phyloP scores from a whole-genome alignment of 2,113 vertebrate genomes.

The Caloenas nicobarica region DNA sequence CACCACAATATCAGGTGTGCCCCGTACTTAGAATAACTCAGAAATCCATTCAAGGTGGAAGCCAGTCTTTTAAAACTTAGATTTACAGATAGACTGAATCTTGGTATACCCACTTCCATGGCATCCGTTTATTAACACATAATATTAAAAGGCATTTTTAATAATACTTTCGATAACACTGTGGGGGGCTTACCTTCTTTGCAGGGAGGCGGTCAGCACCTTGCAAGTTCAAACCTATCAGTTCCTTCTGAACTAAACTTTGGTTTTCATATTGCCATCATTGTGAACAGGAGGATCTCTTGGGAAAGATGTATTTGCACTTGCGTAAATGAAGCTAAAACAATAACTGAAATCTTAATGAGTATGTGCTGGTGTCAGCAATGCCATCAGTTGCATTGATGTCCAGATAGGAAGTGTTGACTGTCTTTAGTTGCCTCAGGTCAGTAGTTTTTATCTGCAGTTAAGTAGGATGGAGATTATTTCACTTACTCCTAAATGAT shows the following conservation, averaged over 20 bases:
- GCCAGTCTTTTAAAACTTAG: neutral
- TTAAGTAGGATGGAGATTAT: neutral
- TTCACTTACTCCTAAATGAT: slow-evolving; percentile 41
- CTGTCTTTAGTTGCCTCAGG: neutral
- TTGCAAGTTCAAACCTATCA: neutral
- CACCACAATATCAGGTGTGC: neutral
- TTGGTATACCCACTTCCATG: neutral
- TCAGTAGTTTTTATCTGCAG: slow-evolving; percentile 18
- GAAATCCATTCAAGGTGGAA: neutral
- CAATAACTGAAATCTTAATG: neutral
- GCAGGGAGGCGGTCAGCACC: neutral
- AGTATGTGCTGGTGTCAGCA: neutral
- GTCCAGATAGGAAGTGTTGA: neutral
- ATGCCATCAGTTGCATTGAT: neutral
- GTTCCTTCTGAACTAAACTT: neutral
- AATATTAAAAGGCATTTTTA: neutral
- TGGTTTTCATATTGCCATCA: neutral
- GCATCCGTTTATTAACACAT: neutral
- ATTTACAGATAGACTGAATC: neutral
- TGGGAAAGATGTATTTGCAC: neutral
- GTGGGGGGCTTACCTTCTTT: neutral
- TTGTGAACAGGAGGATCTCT: neutral
- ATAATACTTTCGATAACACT: neutral
- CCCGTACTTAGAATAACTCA: neutral
- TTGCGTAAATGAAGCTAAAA: neutral